phyloP scores from a whole-genome alignment of 2,797 vertebrate genomes.

The Amniataba percoides region DNA sequence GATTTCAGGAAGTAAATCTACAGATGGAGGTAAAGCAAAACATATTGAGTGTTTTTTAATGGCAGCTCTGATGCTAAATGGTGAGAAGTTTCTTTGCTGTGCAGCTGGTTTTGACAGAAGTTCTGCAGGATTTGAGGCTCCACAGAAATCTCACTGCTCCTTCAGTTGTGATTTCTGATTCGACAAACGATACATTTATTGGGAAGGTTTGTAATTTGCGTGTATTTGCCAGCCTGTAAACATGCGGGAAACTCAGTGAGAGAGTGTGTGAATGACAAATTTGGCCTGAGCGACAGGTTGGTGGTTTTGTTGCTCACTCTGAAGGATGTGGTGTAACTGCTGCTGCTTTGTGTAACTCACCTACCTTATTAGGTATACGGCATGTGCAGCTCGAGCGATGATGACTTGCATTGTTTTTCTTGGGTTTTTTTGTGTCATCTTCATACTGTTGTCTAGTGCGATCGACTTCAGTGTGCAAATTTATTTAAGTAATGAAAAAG shows the following conservation, averaged over 20 bases:
- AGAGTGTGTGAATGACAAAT: slow-evolving; percentile 10
- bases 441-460: neutral
- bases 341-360: slow-evolving; percentile 36
- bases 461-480: neutral
- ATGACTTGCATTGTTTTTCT: neutral
- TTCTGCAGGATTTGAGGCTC: neutral
- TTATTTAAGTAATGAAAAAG: neutral
- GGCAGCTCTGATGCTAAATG: neutral
- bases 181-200: neutral
- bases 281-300: neutral
- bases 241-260: neutral
- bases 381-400: neutral
- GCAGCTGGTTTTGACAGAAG: neutral
- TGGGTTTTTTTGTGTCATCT: neutral
- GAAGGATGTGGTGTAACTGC: slow-evolving; percentile 84
- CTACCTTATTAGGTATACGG: slow-evolving; percentile 6
- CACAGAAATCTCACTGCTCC: neutral
- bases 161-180: neutral
- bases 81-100: neutral
- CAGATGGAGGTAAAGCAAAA: slow-evolving; percentile 77
- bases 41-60: slow-evolving; percentile 9
- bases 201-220: neutral
- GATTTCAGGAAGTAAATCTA: slow-evolving; percentile 80
- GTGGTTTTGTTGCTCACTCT: slow-evolving; percentile 48
- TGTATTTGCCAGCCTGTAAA: neutral